Base-by-base conservation (phyloP, 53 echinoderm and acorn worm species). In the Crossaster papposus region DNA sequence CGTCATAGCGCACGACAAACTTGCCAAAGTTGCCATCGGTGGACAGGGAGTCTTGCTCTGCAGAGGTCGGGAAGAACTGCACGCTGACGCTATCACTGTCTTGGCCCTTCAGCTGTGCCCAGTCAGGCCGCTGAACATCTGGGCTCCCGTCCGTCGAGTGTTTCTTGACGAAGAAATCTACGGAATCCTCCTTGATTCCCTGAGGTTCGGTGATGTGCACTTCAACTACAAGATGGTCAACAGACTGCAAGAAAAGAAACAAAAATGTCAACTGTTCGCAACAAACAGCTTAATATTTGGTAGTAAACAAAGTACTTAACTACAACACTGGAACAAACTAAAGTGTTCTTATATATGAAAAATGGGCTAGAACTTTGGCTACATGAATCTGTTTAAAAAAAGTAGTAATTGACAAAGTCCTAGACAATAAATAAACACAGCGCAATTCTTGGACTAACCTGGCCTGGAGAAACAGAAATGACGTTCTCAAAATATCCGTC, bases 1-100 rank as follows among this genome's bases (percentile, higher is more conserved):
- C 93, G 53, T 93, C 95, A 80, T 95, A 95, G 34, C 77, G 38
- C 36, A 93, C 80, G 0, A 89, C 54, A 34, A 93, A 95, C 51
- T 92, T 90, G 32, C 91, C 95, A 79, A 91, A 70, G 44, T 75
- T 88, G 31, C 95, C 95, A 33, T 79, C 51, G 2, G 83, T 31
- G 29, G 85, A 86, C 22, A 85, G 35, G 4, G 51, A 54, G 28
- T 23, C 23, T 22, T 94, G 94, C 30, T 94, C 70, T 14, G 30
- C 80, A 2, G 38, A 64, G 6, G 84, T 77, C 44, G 89, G 91
- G 23, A 54, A 36, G 51, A 91, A 94, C 36, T 37, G 70, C 18
- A 94, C 76, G 14, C 70, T 51, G 28, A 79, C 89, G 6, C 78
- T 58, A 22, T 62, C 64, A n/a, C 36, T 65, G 9, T 36, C 26